These are phyloP conservation scores for Hydrozoanthus tunicans DNA, from an alignment of 64 coral and sea anemone genomes.

Conservation along the genomic window DNA sequence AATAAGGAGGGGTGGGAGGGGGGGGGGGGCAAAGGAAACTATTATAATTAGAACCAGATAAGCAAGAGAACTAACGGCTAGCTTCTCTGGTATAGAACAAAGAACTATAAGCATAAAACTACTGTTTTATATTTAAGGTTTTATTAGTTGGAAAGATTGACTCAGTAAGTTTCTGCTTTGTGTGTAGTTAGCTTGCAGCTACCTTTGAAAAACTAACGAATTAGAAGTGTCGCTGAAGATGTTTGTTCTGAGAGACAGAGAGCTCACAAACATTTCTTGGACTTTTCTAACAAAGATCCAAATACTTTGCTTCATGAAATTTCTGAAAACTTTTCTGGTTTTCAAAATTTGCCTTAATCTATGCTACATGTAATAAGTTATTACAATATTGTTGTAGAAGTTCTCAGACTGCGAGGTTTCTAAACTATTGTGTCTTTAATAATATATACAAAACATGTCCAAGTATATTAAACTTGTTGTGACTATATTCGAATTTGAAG, in stretches of 20 bases:
- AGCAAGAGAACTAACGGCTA: no score
- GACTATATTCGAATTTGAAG: slow-evolving; percentile 31
- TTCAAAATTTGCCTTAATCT: neutral
- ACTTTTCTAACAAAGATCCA: neutral
- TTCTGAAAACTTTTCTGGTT: neutral
- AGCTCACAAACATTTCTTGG: neutral
- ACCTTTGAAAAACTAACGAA: neutral
- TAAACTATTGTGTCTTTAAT: neutral
- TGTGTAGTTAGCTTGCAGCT: neutral
- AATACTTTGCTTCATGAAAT: neutral
- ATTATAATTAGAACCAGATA: no score
- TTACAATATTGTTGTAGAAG: neutral
- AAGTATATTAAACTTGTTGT: neutral
- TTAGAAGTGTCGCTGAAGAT: neutral
- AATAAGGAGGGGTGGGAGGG: no score
- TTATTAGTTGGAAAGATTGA: no score
- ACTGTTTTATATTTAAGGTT: no score
- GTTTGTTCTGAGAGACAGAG: neutral
- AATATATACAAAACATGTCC: no score
- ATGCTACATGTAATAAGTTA: slow-evolving; percentile 42
- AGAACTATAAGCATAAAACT: no score
- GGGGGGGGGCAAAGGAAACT: no score
- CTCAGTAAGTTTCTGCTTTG: neutral
- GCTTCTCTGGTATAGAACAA: no score
- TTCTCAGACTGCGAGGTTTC: neutral